These are phyloP conservation scores for Zootermopsis nevadensis DNA, from an alignment of 2,888 invertebrate genomes.

Conservation along the genomic window DNA sequence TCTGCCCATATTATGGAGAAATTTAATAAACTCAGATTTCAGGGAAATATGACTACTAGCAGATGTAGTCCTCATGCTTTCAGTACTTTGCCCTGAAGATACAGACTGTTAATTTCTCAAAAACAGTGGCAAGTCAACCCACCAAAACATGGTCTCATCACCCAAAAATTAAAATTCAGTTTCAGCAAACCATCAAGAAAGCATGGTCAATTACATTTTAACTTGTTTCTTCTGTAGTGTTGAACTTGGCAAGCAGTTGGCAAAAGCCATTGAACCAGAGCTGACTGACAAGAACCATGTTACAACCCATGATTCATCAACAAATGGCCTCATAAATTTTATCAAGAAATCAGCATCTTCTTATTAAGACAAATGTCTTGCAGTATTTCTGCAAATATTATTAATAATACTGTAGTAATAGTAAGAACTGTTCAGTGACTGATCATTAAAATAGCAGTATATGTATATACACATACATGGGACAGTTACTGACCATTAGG, in stretches of 20 bases:
- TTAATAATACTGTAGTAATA: neutral
- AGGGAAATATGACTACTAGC: too few relatives aligned
- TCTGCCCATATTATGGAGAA: too few relatives aligned
- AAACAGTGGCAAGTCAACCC: too few relatives aligned
- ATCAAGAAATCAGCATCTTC: slow-evolving; percentile 69
- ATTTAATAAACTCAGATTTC: too few relatives aligned
- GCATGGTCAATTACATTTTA: too few relatives aligned
- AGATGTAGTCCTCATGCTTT: too few relatives aligned
- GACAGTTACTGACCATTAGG: neutral
- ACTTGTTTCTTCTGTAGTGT: slow-evolving; percentile 71
- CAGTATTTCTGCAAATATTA: too few relatives aligned
- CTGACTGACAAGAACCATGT: slow-evolving; percentile 75
- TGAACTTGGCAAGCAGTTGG: slow-evolving; percentile 97
- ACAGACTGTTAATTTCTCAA: too few relatives aligned
- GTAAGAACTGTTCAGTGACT: neutral
- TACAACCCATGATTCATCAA: slow-evolving; percentile 90
- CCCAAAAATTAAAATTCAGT: neutral
- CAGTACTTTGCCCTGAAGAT: too few relatives aligned
- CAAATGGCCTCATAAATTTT: slow-evolving; percentile 97
- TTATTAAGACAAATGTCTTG: neutral
- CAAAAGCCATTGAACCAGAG: slow-evolving; percentile 98
- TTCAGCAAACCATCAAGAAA: too few relatives aligned
- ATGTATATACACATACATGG: neutral
- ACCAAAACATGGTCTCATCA: neutral
- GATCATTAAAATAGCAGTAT: neutral